A percentile compares a stretch with the other conserved stretches of the same genome.
Evolutionary conservation across 2,797 vertebrate species (phyloP).

Genomic region (Melanotaenia nigrans): DNA sequence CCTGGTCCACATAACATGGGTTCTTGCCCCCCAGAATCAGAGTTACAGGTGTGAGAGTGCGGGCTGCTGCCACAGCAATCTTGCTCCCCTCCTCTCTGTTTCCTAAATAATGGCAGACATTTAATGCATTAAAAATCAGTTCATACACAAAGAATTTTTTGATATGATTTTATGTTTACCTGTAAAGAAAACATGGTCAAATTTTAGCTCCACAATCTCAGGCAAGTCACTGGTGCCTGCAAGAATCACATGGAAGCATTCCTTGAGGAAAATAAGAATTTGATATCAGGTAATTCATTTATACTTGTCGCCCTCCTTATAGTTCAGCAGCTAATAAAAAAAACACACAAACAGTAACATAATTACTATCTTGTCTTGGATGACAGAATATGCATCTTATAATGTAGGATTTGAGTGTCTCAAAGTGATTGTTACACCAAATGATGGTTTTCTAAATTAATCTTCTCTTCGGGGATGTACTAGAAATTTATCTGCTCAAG

Average conservation of each 20-base stretch:
- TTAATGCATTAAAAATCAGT: background rate
- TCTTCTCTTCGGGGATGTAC: too few species aligned
- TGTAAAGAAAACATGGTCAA: conserved; percentile 83
- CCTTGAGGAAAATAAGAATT: conserved; percentile 69
- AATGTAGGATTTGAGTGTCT: conserved; percentile 4
- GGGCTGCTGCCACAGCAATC: conserved; percentile 78
- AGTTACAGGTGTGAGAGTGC: conserved; percentile 75
- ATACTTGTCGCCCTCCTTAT: background rate
- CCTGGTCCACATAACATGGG: conserved; percentile 83
- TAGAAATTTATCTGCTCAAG: background rate
- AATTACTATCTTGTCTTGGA: background rate
- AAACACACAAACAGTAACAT: background rate
- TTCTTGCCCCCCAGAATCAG: conserved; percentile 82
- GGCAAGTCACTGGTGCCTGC: conserved; percentile 67
- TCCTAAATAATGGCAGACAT: conserved; percentile 55
- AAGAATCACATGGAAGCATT: conserved; percentile 82
- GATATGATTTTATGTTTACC: conserved; percentile 59
- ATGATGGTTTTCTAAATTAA: too few species aligned
- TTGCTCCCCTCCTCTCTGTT: conserved; percentile 73
- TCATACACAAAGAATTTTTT: background rate
- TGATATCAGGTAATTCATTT: conserved; percentile 21
- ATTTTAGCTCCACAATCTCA: conserved; percentile 81
- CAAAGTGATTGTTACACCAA: background rate
- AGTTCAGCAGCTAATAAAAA: background rate
- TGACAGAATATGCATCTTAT: background rate